These are phyloP conservation scores for Platyura marginata DNA, from an alignment of 1,140 invertebrate species.

Conservation along the genomic window DNA sequence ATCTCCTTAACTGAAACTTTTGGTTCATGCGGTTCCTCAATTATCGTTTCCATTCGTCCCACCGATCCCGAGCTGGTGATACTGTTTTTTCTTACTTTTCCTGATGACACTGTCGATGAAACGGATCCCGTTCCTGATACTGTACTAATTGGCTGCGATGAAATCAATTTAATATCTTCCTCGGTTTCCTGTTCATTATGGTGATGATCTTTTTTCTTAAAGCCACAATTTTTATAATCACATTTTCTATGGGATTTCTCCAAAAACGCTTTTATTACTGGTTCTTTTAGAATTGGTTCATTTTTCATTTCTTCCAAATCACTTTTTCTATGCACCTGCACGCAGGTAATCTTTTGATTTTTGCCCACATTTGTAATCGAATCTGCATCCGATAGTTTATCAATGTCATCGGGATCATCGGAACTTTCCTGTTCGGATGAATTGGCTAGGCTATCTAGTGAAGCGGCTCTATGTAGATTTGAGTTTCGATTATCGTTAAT, in stretches of 20 bases:
- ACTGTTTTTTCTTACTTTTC: constrained; percentile 20
- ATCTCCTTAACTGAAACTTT: constrained; percentile 66
- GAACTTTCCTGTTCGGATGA: constrained; percentile 29
- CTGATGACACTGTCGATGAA: constrained; percentile 1
- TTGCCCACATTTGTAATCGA: constrained; percentile 17
- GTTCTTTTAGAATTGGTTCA: constrained; percentile 5
- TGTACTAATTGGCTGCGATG: not conserved
- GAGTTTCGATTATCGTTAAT: constrained; percentile 4
- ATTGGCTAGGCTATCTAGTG: constrained; percentile 42
- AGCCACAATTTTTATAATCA: constrained; percentile 5
- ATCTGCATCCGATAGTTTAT: constrained; percentile 30
- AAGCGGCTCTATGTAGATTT: constrained; percentile 29
- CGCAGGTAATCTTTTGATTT: constrained; percentile 13
- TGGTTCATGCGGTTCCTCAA: constrained; percentile 52
- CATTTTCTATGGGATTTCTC: constrained; percentile 7
- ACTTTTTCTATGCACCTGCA: constrained; percentile 19
- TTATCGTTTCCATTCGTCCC: constrained; percentile 56
- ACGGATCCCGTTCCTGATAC: constrained; percentile 1
- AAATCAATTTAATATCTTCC: not conserved
- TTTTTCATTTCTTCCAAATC: constrained; percentile 22
- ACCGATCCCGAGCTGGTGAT: constrained; percentile 36
- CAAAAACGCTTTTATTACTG: constrained; percentile 3
- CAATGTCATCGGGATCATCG: constrained; percentile 29
- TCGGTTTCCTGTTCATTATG: not conserved
- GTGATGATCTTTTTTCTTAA: constrained; percentile 2